Base-by-base conservation (phyloP, 35 echinoderm and acorn worm species). In the Patiria miniata region DNA sequence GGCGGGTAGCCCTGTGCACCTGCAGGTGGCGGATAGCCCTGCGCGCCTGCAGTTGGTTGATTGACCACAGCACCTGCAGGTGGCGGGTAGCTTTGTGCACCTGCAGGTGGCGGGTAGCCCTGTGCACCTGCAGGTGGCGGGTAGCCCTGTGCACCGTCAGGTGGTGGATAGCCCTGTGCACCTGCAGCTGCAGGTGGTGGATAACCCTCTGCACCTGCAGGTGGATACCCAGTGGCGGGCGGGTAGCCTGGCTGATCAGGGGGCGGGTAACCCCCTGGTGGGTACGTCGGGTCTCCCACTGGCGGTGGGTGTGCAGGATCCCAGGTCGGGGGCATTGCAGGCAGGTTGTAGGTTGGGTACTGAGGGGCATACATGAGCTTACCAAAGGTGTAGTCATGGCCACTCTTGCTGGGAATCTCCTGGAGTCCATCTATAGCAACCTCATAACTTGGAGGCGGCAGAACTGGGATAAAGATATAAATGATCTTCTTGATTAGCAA, bases 391-490 rank as follows among this genome's bases (percentile, higher is more conserved):
- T 79, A 69, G 36, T 90, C 81, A 26, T 84, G 23, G 6, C 88
- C 88, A 57, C 81, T 83, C 81, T 83, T 83, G 52, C 81, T 83
- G 53, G 81, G 81, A 5, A 83, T 59, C 81, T 90, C 88, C 26
- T 90, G 80, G n/a, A 82, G 80, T 22, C 88, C 88, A 30, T 81
- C 88, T 55, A 90, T 36, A 14, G 88, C 88, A 14, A 83, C n/a
- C 61, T 83, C 88, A 34, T 90, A 90, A 14, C 80, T 77, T 28
- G 88, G 88, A 54, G 88, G 88, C 12, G 87, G 87, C 30, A 59
- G 87, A 18, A 39, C 36, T 38, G 7, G 34, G 26, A 32, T 9
- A 36, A 47, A 47, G 42, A 47, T 12, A 47, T 29, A 69, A 47
- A 69, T 7, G 12, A 47, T 47, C 12, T 6, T 47, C 12, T 47